Evolutionary conservation across 2,797 vertebrate species (phyloP), one percentile per base, ranked within the genome.

Genomic region (Chaunax sp.): DNA sequence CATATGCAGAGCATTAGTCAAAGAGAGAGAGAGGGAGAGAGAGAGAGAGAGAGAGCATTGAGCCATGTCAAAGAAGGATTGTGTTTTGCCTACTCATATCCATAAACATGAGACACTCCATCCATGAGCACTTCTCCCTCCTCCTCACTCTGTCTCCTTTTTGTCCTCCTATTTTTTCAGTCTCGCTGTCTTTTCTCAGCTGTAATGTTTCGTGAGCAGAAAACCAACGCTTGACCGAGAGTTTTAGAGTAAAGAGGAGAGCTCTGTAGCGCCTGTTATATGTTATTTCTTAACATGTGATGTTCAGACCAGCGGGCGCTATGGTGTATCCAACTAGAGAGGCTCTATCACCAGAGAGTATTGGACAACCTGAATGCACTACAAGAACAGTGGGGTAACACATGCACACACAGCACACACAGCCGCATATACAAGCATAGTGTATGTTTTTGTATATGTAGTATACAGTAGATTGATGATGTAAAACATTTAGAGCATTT

Each of bases 301-400:
- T 60, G n/a, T 76, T 78, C 86, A 99, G 97, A 96, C 90, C 95
- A 96, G 86, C 92, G 91, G 77, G 97, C 97, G 0, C 91, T 98
- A 80, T 94, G 95, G 72, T 98, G 97, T 78, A 93, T 99, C 86
- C 95, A 97, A 44, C 92, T 99, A 74, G 96, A 99, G 89, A 92
- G 93, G 49, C 78, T 97, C 8, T 99, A 99, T 82, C 97, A 98
- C 47, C 95, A 97, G 81, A 95, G 96, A 63, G 82, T 98, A 44
- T 84, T 99, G 71, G 93, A 95, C 77, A 99, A 99, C 91, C 94
- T 99, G 70, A 93, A 94, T 77, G 88, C 92, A 69, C 94, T 99
- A 85, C 96, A 98, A 78, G 91, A 96, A 22, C 94, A 96, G 33
- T 98, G 97, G 96, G 96, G 97, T 98, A 88, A 90, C 7, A 20